Conservation (phyloP, 2,888 invertebrate species). For the Agrilus biguttatus region DNA sequence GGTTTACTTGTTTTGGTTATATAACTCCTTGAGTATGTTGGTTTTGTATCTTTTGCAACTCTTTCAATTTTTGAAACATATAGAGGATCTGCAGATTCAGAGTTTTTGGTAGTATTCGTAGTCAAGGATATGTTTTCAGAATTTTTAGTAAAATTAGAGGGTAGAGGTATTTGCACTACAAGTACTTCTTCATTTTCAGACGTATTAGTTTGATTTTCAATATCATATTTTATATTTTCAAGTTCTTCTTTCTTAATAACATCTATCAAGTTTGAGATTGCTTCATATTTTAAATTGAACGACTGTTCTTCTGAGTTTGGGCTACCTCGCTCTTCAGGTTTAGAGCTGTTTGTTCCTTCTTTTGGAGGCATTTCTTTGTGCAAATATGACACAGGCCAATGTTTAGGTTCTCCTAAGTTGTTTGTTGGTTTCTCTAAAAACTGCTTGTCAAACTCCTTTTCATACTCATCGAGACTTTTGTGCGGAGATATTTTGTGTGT, state of each 20-base stretch:
- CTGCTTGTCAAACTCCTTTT: conserved; percentile 26
- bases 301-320: conserved; percentile 7
- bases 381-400: conserved; percentile 71
- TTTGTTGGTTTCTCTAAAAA: conserved; percentile 35
- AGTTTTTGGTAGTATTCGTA: neutral
- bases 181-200: conserved; percentile 20
- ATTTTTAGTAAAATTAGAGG: conserved; percentile 19
- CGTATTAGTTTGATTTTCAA: conserved; percentile 22
- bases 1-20: conserved; percentile 25
- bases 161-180: conserved; percentile 27
- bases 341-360: conserved; percentile 29
- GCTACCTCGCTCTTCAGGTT: conserved; percentile 12
- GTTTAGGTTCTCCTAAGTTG: conserved; percentile 33
- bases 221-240: conserved; percentile 25
- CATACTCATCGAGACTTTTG: conserved; percentile 28
- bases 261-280: conserved; percentile 27
- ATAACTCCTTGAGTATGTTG: conserved; percentile 20
- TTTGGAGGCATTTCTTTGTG: conserved; percentile 71
- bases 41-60: conserved; percentile 4
- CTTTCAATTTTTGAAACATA: neutral
- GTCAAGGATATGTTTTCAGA: conserved; percentile 4
- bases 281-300: conserved; percentile 16
- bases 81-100: neutral
- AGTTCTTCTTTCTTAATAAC: conserved; percentile 27
- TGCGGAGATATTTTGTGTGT: conserved; percentile 28